Percentiles rank a stretch among this genome's conserved stretches.
Evolutionary conservation across 2,888 invertebrate species (phyloP).

Genomic region (Flexamia atlantica): DNA sequence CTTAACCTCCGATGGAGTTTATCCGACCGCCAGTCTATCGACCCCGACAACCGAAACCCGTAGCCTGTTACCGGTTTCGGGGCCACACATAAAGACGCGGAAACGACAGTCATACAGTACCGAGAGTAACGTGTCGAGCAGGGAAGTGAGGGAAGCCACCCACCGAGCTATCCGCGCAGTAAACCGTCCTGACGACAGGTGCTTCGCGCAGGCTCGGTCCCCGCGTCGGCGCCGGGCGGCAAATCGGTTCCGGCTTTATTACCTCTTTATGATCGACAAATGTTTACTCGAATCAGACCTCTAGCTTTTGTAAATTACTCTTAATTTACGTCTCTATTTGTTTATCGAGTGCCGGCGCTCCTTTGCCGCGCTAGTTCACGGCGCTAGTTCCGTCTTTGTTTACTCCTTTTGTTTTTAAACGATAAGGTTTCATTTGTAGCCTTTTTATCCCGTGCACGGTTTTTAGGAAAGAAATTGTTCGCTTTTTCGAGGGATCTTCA

Average conservation of each 20-base stretch:
- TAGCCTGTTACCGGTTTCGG: too few species aligned
- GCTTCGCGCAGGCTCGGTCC: slow-evolving; percentile 47
- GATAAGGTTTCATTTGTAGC: slow-evolving; percentile 44
- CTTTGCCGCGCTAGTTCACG: slow-evolving; percentile 53
- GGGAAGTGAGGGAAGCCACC: slow-evolving; percentile 30
- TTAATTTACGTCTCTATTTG: slow-evolving; percentile 59
- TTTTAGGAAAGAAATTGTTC: too few species aligned
- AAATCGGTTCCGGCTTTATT: slow-evolving; percentile 55
- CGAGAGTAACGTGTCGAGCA: slow-evolving; percentile 10
- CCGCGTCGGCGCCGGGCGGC: slow-evolving; percentile 30
- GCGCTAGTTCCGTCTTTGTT: slow-evolving; percentile 45
- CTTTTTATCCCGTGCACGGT: neutral
- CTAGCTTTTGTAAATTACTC: slow-evolving; percentile 50
- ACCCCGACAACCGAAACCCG: too few species aligned
- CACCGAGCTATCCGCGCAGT: slow-evolving; percentile 26
- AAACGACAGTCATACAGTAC: slow-evolving; percentile 23
- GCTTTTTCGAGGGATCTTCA: too few species aligned
- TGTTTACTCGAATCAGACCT: slow-evolving; percentile 59
- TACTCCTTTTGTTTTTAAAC: slow-evolving; percentile 20
- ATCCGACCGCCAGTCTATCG: too few species aligned
- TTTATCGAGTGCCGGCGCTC: slow-evolving; percentile 42
- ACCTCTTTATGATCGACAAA: slow-evolving; percentile 59
- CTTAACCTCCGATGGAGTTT: too few species aligned
- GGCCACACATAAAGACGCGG: slow-evolving; percentile 3
- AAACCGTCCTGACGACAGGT: slow-evolving; percentile 40